These are phyloP conservation scores for Heliconius sara DNA, from an alignment of 2,888 invertebrate species.

Conservation along the genomic window DNA sequence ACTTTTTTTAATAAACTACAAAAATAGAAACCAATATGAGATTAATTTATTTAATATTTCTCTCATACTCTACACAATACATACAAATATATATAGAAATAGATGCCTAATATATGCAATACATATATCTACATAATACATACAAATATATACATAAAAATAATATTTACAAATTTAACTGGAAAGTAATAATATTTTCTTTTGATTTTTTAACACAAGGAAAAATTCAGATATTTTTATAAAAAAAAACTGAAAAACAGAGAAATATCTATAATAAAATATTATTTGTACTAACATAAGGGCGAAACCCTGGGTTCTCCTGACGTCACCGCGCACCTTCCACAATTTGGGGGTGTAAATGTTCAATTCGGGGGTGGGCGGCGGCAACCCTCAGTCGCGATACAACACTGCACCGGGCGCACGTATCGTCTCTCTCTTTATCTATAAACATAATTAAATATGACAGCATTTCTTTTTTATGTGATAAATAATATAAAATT, in stretches of 20 bases:
- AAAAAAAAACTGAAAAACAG: not conserved
- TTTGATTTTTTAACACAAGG: not conserved
- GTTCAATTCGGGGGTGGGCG: conserved; percentile 41
- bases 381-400: conserved; percentile 66
- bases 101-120: too few species aligned
- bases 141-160: not conserved
- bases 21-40: not conserved
- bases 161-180: not conserved
- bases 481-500: conserved; percentile 55
- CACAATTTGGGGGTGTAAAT: conserved; percentile 40
- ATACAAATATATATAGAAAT: too few species aligned
- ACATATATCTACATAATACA: too few species aligned
- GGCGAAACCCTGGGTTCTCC: conserved; percentile 52
- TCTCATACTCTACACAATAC: not conserved
- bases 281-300: conserved; percentile 45
- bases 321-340: conserved; percentile 64
- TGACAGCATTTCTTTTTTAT: conserved; percentile 65
- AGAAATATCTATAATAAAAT: conserved; percentile 34
- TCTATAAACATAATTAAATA: conserved; percentile 65
- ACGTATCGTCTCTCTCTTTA: conserved; percentile 62
- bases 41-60: too few species aligned
- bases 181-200: not conserved
- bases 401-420: conserved; percentile 69
- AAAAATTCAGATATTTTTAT: not conserved
- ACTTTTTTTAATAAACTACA: not conserved